These are phyloP conservation scores for Petrocephalus sullivani DNA, from an alignment of 2,797 vertebrate species.

Conservation along the genomic window DNA sequence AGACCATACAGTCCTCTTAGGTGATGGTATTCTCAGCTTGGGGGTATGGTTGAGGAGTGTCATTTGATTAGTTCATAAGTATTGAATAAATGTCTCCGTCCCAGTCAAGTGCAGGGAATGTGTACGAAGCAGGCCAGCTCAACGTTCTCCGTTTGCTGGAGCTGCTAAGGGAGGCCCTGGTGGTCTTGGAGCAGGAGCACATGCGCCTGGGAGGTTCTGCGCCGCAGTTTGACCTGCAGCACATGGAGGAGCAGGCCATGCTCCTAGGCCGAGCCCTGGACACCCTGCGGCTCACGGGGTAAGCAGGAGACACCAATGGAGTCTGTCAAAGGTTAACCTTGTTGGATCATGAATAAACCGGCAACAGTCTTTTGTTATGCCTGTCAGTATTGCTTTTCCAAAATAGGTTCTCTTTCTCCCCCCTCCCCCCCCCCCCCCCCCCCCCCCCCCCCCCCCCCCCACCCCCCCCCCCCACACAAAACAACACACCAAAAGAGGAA, in stretches of 20 bases:
- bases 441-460: too few species aligned
- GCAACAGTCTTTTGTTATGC: not conserved
- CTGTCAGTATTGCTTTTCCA: not conserved
- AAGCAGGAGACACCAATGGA: slow-evolving; percentile 11
- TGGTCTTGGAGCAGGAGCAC: slow-evolving; percentile 58
- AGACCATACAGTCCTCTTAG: not conserved
- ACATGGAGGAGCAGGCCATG: slow-evolving; percentile 50
- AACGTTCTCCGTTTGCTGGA: slow-evolving; percentile 72
- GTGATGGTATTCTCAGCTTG: not conserved
- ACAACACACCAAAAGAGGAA: too few species aligned
- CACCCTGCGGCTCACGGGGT: slow-evolving; percentile 64
- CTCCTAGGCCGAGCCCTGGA: slow-evolving; percentile 49
- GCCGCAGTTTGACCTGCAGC: slow-evolving; percentile 38
- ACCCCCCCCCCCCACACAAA: too few species aligned
- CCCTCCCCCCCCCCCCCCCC: too few species aligned
- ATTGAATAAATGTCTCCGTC: not conserved
- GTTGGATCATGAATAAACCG: not conserved
- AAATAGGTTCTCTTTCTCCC: not conserved
- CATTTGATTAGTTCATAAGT: not conserved
- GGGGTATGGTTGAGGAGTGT: too few species aligned
- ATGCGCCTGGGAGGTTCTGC: slow-evolving; percentile 30
- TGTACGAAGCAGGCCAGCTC: slow-evolving; percentile 73
- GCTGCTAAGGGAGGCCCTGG: slow-evolving; percentile 71
- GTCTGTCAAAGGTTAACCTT: not conserved
- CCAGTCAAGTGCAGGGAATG: slow-evolving; percentile 64